Percentiles rank a stretch among this genome's conserved stretches.
Conservation (phyloP, 2,113 vertebrate genomes). For the Felis chaus region DNA sequence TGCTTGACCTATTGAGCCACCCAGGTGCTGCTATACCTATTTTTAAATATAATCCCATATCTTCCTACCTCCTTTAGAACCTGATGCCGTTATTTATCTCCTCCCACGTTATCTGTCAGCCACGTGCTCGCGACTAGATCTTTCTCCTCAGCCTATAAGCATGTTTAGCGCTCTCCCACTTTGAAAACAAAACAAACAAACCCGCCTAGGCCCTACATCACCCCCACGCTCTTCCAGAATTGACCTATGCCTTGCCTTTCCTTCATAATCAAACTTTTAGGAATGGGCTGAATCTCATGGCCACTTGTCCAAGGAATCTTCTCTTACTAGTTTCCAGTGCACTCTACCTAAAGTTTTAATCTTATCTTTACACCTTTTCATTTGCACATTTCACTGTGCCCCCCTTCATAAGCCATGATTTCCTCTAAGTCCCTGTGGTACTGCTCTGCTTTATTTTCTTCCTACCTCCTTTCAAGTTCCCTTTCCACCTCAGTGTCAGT, state of each 20-base stretch:
- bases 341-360: background rate
- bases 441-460: background rate
- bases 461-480: background rate
- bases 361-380: background rate
- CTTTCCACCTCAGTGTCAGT: background rate
- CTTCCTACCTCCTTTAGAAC: background rate
- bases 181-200: background rate
- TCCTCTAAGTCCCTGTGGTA: background rate
- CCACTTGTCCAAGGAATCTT: background rate
- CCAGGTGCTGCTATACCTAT: background rate
- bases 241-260: background rate
- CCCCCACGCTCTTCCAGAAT: background rate
- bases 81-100: background rate
- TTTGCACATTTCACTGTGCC: background rate
- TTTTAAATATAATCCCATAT: constrained; percentile 4
- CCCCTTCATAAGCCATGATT: background rate
- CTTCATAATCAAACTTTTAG: background rate
- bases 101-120: background rate
- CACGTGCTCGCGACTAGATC: background rate
- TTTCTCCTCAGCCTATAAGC: background rate
- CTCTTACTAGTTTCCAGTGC: background rate
- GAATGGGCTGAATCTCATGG: background rate
- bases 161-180: background rate
- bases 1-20: too few relatives aligned
- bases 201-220: background rate